phyloP scores from a whole-genome alignment of 2,797 vertebrate genomes.

The Alfaro cultratus region DNA sequence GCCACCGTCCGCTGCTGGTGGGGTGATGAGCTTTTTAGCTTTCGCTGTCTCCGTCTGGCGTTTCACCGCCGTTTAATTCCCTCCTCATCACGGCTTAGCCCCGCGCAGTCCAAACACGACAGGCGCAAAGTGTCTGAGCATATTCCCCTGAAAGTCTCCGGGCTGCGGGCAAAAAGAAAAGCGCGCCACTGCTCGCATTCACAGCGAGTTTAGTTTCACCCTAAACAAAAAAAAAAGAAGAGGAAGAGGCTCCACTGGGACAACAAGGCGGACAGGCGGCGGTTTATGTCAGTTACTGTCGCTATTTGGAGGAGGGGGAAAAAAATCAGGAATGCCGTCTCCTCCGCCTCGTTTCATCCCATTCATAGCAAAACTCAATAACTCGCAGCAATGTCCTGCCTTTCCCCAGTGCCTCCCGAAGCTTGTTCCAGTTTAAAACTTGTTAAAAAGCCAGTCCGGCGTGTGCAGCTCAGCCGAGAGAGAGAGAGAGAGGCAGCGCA shows the following conservation, averaged over 20 bases:
- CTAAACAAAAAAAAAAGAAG: slow-evolving; percentile 45
- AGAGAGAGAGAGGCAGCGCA: slow-evolving; percentile 15
- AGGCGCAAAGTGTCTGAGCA: not conserved
- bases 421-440: slow-evolving; percentile 1
- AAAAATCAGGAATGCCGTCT: not conserved
- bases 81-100: slow-evolving; percentile 54
- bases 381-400: no score
- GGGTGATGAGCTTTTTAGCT: slow-evolving; percentile 51
- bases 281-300: slow-evolving; percentile 4
- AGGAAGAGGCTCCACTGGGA: slow-evolving; percentile 39
- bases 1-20: slow-evolving; percentile 21
- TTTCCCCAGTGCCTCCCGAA: not conserved
- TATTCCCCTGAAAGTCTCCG: not conserved
- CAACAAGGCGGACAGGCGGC: slow-evolving; percentile 26
- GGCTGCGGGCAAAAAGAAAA: not conserved
- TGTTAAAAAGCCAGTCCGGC: slow-evolving; percentile 29
- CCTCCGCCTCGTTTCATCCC: not conserved
- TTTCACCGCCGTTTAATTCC: slow-evolving; percentile 38
- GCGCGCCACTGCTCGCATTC: slow-evolving; percentile 25
- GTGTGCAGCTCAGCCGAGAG: not conserved
- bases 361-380: not conserved
- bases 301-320: not conserved
- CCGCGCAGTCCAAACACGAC: slow-evolving; percentile 15
- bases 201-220: slow-evolving; percentile 32
- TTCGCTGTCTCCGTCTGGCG: slow-evolving; percentile 63